Percentiles rank a stretch among this genome's conserved stretches.
Evolutionary conservation across 2,113 vertebrate genomes (phyloP).

Genomic region (Aptenodytes patagonicus): DNA sequence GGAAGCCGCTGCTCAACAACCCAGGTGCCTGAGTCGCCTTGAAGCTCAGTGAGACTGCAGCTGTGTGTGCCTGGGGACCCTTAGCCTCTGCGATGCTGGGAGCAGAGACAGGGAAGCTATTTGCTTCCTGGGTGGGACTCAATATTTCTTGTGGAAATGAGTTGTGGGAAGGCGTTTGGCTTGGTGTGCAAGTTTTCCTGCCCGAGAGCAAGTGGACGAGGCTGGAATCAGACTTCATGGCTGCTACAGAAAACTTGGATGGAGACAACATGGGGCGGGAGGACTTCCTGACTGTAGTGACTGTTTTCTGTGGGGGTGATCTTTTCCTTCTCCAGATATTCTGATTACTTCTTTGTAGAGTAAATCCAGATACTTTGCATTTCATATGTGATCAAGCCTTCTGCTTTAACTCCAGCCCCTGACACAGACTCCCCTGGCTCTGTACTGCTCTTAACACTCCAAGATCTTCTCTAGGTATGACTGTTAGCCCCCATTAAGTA

Average conservation of each 20-base stretch:
- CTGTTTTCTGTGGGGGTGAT: neutral
- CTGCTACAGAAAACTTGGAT: neutral
- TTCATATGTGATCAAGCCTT: neutral
- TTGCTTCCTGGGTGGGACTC: neutral
- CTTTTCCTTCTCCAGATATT: neutral
- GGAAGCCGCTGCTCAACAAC: neutral
- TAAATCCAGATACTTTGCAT: neutral
- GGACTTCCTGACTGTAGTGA: no score
- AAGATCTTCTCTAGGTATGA: neutral
- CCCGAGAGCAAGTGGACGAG: neutral
- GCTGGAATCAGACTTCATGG: neutral
- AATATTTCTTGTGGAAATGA: neutral
- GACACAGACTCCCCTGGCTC: neutral
- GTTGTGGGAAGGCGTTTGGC: neutral
- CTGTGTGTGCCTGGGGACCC: neutral
- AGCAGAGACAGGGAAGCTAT: neutral
- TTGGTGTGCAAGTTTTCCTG: accelerated
- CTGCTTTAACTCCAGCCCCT: neutral
- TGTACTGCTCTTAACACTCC: no score
- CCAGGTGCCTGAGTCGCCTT: accelerated
- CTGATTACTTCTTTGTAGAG: neutral
- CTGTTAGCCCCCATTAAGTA: neutral
- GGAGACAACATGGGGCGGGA: accelerated
- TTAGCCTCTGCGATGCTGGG: neutral
- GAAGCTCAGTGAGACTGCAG: neutral